A percentile compares a stretch with the other conserved stretches of the same genome.
These are phyloP conservation scores for Nomada lathburiana DNA, from an alignment of 2,888 invertebrate species.

Conservation along the genomic window DNA sequence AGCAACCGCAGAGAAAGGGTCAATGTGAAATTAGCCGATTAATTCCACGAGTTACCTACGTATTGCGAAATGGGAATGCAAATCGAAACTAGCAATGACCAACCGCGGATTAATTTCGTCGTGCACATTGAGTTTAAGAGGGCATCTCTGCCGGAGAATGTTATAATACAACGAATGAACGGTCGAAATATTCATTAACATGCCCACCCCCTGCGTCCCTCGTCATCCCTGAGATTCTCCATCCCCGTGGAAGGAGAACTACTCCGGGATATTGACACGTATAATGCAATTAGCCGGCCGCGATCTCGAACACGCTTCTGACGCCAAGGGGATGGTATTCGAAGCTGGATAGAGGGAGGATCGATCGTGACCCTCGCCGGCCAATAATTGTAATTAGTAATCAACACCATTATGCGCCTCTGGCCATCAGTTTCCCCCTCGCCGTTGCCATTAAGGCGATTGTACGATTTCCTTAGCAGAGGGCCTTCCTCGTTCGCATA, in stretches of 20 bases:
- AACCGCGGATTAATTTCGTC: no score
- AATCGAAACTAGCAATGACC: no score
- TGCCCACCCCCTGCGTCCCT: not conserved
- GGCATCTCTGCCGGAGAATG: no score
- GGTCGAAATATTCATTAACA: not conserved
- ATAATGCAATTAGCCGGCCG: slow-evolving; percentile 72
- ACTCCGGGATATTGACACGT: slow-evolving; percentile 73
- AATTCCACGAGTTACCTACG: no score
- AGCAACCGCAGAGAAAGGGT: no score
- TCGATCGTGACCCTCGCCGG: slow-evolving; percentile 72
- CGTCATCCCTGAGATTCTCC: not conserved
- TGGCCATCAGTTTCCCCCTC: slow-evolving; percentile 63
- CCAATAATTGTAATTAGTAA: slow-evolving; percentile 79
- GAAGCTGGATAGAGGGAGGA: slow-evolving; percentile 59
- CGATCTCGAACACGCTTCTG: slow-evolving; percentile 67
- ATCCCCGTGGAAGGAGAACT: slow-evolving; percentile 45
- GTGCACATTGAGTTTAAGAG: no score
- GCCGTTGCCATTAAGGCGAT: slow-evolving; percentile 60
- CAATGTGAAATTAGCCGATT: no score
- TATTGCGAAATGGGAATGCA: no score
- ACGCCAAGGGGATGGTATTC: slow-evolving; percentile 62
- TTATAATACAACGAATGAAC: not conserved
- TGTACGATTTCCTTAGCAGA: slow-evolving; percentile 59
- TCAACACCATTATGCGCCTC: slow-evolving; percentile 75
- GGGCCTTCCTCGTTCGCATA: slow-evolving; percentile 39